A percentile compares a stretch with the other conserved stretches of the same genome.
Evolutionary conservation across 2,888 invertebrate genomes (phyloP).

Genomic region (Platerodrilus igneus): DNA sequence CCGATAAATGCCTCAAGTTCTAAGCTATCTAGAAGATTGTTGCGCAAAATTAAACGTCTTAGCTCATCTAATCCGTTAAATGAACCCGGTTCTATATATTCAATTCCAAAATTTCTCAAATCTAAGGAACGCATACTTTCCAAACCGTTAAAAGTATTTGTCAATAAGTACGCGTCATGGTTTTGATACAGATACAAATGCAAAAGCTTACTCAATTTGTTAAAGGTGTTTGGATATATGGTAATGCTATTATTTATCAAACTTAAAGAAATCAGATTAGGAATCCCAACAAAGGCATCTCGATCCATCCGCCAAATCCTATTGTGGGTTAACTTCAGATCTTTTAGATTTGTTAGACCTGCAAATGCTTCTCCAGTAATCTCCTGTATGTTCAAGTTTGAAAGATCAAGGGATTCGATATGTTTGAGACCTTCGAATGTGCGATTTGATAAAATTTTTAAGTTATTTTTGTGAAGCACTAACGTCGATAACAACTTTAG

Average conservation of each 20-base stretch:
- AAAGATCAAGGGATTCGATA: background rate
- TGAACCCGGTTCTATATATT: constrained; percentile 5
- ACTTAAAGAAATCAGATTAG: no score
- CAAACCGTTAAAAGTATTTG: constrained; percentile 4
- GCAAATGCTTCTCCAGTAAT: constrained; percentile 10
- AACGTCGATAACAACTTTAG: constrained; percentile 1
- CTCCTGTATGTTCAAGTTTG: background rate
- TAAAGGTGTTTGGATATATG: no score
- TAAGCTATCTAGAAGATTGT: no score
- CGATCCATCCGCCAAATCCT: no score
- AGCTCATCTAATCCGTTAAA: constrained; percentile 12
- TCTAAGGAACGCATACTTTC: constrained; percentile 11
- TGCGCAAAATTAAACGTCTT: no score
- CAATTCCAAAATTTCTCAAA: constrained; percentile 11
- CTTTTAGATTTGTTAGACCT: background rate
- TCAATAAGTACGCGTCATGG: no score
- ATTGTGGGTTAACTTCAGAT: background rate
- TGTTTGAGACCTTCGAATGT: constrained; percentile 6
- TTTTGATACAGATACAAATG: no score
- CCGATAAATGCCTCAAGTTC: constrained; percentile 12
- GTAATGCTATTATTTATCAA: no score
- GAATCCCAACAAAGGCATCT: no score
- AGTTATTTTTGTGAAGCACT: background rate
- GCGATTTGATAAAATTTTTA: background rate
- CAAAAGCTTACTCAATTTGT: no score